Evolutionary conservation across 2,113 vertebrate species (phyloP).

Genomic region (Trichechus manatus): DNA sequence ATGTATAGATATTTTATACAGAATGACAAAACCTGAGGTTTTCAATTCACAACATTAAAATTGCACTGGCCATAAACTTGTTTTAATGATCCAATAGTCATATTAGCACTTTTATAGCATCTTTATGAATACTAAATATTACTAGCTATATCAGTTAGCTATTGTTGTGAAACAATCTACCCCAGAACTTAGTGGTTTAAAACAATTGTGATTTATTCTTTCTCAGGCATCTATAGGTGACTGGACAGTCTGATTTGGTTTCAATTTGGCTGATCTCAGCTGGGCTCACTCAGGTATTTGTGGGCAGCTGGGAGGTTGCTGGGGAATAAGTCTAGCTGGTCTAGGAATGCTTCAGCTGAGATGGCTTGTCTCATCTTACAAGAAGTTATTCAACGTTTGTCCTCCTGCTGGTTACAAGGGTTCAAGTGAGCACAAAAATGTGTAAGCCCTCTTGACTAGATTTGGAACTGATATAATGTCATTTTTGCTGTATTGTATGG

Average conservation of each 20-base stretch:
- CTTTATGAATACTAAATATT: constrained; percentile 20
- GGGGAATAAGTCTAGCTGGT: not conserved
- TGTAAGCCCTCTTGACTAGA: not conserved
- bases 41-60: not conserved
- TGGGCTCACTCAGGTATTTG: not conserved
- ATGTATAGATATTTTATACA: not conserved
- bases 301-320: not conserved
- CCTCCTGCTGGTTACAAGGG: not conserved
- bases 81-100: not conserved
- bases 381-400: not conserved
- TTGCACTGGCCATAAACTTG: not conserved
- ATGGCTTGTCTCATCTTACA: not conserved
- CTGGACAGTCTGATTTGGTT: not conserved
- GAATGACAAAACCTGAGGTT: not conserved
- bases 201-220: not conserved
- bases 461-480: not conserved
- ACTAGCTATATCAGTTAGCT: not conserved
- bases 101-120: not conserved
- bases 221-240: not conserved
- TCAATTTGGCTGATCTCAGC: not conserved
- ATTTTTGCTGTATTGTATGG: not conserved
- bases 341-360: not conserved
- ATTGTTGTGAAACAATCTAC: not conserved
- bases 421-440: not conserved
- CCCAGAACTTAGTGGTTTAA: not conserved